A percentile compares a stretch with the other conserved stretches of the same genome.
Conservation (phyloP, 2,113 vertebrate genomes). For the Channa maculata region DNA sequence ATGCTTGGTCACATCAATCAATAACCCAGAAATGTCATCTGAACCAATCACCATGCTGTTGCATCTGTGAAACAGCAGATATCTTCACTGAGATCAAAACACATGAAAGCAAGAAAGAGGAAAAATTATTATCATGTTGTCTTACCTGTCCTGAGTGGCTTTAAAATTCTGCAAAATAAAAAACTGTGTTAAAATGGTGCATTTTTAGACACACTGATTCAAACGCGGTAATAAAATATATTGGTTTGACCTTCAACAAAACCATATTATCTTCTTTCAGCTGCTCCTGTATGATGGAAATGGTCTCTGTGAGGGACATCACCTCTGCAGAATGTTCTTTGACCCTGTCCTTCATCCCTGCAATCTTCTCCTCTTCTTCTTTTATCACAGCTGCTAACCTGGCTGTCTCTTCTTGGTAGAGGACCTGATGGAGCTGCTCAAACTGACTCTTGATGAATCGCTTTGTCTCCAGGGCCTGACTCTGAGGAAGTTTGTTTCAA, state of each 20-base stretch:
- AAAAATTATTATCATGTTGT: background rate
- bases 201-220: background rate
- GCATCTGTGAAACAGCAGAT: slow-evolving; percentile 58
- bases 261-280: slow-evolving; percentile 68
- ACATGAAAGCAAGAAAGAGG: background rate
- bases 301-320: slow-evolving; percentile 64
- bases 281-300: slow-evolving; percentile 64
- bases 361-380: slow-evolving; percentile 73
- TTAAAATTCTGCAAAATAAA: slow-evolving; percentile 77
- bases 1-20: slow-evolving; percentile 78
- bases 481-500: slow-evolving; percentile 42
- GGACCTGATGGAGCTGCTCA: slow-evolving; percentile 74
- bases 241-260: slow-evolving; percentile 70
- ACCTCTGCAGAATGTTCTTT: slow-evolving; percentile 59
- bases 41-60: slow-evolving; percentile 40
- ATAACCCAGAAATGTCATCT: slow-evolving; percentile 62
- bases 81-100: background rate
- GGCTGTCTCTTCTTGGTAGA: slow-evolving; percentile 70
- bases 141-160: slow-evolving; percentile 75
- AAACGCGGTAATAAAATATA: background rate
- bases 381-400: slow-evolving; percentile 71
- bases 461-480: slow-evolving; percentile 64
- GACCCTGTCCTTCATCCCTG: slow-evolving; percentile 60
- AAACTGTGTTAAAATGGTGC: background rate
- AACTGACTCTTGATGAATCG: slow-evolving; percentile 77